Base-by-base conservation (phyloP, 2,113 vertebrate genomes). In the Dinomys branickii region DNA sequence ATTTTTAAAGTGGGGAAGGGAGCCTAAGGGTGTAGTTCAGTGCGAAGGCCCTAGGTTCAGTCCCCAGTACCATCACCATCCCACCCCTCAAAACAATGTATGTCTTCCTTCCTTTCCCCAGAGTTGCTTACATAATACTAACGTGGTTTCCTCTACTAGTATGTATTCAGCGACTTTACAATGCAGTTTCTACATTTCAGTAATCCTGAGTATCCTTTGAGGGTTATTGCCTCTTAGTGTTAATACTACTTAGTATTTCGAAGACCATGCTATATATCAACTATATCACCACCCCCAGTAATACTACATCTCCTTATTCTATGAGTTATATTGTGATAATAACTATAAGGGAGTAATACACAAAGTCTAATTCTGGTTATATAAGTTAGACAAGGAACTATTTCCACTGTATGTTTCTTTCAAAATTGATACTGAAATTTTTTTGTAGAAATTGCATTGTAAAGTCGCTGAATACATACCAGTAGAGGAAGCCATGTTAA, bases 371-470 rank as follows among this genome's bases (percentile, higher is more conserved):
- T 95, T 96, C 16, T 22, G 88, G 1, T 71, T 93, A 35, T 0
- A 0, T 73, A 91, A 92, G 75, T 89, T 91, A 84, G 50, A 84
- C 88, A 61, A 97, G 73, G 95, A 97, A 93, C 91, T 90, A 2
- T 90, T 97, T 96, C 96, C 50, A 75, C 92, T 77, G 44, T 92
- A 95, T 35, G 13, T 92, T 97, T 96, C 69, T 93, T 95, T 52
- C 87, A 94, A 91, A 97, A 95, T 82, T 96, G 87, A 56, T 94
- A 83, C 90, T 98, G 50, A 97, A 47, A 97, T 96, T 97, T 82
- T 96, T 97, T 93, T 90, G 19, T 90, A 88, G 63, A 96, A 85
- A 96, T 33, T 73, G 1, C 50, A 61, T 81, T 97, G 14, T 90
- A 93, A 93, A 95, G 75, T 87, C 67, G 50, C 44, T 92, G 58